Conservation (phyloP, 92 coral and sea anemone species). For the Siderastrea siderea region DNA sequence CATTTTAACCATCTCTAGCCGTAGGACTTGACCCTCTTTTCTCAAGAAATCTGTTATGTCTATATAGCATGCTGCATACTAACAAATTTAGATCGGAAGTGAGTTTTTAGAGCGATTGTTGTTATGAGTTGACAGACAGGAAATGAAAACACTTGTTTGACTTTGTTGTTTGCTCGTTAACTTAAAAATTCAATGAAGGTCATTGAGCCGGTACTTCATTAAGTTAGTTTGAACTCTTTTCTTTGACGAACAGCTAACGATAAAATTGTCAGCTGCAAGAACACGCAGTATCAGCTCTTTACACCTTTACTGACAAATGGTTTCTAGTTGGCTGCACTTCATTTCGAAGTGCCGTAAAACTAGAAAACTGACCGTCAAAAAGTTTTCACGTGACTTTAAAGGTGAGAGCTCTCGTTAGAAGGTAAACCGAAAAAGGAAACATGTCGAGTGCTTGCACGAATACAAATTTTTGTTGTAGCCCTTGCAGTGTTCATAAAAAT, state of each 20-base stretch:
- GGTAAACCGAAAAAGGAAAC: too few relatives aligned
- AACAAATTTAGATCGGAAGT: conserved; percentile 7
- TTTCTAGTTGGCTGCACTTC: too few relatives aligned
- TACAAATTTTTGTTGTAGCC: too few relatives aligned
- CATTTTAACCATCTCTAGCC: not conserved
- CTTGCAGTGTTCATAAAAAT: too few relatives aligned
- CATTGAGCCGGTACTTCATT: not conserved
- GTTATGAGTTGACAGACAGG: not conserved
- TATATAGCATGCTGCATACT: not conserved
- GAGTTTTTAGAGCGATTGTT: conserved; percentile 3
- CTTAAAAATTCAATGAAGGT: not conserved
- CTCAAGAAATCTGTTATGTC: not conserved
- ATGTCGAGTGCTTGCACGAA: too few relatives aligned
- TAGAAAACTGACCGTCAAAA: too few relatives aligned
- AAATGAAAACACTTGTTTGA: conserved; percentile 20
- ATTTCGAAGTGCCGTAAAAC: too few relatives aligned
- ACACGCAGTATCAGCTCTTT: not conserved
- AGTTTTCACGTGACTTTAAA: too few relatives aligned
- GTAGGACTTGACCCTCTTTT: not conserved
- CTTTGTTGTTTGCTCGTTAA: conserved; percentile 20
- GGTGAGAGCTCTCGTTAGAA: too few relatives aligned
- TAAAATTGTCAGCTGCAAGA: not conserved
- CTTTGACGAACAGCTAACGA: not conserved
- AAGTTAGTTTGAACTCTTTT: not conserved
- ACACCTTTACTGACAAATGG: too few relatives aligned